phyloP scores from a whole-genome alignment of 1,140 invertebrate species.

The Drosophila seguyi region DNA sequence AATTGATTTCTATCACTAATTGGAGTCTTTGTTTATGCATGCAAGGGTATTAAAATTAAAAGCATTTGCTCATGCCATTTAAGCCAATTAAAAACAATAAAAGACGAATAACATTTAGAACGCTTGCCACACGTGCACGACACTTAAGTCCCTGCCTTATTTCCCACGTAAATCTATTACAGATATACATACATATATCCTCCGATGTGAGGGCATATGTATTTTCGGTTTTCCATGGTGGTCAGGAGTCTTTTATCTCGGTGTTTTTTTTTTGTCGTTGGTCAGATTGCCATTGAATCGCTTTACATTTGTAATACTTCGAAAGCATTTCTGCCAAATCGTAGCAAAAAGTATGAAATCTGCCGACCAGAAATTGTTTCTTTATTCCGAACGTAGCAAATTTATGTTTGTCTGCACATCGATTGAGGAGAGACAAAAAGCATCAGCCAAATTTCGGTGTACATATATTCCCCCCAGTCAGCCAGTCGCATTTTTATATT shows the following conservation, averaged over 20 bases:
- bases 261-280: constrained; percentile 11
- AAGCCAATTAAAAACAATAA: constrained; percentile 47
- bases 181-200: not conserved
- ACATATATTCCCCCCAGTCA: constrained; percentile 22
- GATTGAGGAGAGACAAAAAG: constrained; percentile 56
- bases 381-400: constrained; percentile 54
- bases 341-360: constrained; percentile 41
- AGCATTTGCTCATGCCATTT: constrained; percentile 52
- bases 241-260: constrained; percentile 6
- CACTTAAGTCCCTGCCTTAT: constrained; percentile 2
- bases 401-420: constrained; percentile 63
- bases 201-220: not conserved
- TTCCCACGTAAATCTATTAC: constrained; percentile 5
- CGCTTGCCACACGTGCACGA: constrained; percentile 27
- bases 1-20: constrained; percentile 62
- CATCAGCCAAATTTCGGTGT: constrained; percentile 58
- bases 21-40: constrained; percentile 60
- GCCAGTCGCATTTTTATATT: constrained; percentile 19
- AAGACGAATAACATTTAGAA: constrained; percentile 30
- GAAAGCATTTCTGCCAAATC: constrained; percentile 62
- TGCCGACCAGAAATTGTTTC: constrained; percentile 63
- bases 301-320: constrained; percentile 74
- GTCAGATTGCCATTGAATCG: constrained; percentile 61
- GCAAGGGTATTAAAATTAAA: constrained; percentile 53
- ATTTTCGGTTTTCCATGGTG: constrained; percentile 1